These are phyloP conservation scores for Lapara coniferarum DNA, from an alignment of 2,888 invertebrate genomes.

Conservation along the genomic window DNA sequence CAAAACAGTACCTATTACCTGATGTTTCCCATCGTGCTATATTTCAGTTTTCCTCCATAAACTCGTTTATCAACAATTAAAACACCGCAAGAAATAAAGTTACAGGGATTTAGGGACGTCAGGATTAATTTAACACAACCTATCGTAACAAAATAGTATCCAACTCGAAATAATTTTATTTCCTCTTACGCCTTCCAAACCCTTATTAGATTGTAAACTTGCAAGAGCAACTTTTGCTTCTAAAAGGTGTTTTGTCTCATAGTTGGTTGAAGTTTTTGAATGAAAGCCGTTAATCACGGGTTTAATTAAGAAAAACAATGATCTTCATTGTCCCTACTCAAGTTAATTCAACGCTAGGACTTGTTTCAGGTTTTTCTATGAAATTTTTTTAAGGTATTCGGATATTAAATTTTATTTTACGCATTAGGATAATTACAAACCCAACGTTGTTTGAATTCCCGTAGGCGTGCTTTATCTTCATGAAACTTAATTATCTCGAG, in stretches of 20 bases:
- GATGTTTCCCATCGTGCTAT: neutral
- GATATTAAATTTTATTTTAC: neutral
- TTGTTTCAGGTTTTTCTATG: conserved; percentile 26
- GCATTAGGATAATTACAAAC: neutral
- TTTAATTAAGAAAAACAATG: conserved; percentile 32
- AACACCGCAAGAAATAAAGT: neutral
- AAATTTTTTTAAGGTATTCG: neutral
- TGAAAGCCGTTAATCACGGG: conserved; percentile 26
- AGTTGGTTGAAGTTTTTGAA: conserved; percentile 18
- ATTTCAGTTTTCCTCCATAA: neutral
- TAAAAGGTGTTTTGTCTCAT: conserved; percentile 23
- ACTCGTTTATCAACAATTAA: conserved; percentile 15
- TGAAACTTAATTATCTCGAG: neutral
- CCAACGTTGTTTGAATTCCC: neutral
- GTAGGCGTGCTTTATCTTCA: neutral
- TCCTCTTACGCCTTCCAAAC: conserved; percentile 8
- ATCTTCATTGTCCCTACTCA: conserved; percentile 23
- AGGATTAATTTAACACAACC: conserved; percentile 6
- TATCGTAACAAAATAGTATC: neutral
- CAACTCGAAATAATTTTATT: conserved; percentile 23
- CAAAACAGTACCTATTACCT: no score
- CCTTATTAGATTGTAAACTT: conserved; percentile 20
- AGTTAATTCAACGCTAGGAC: conserved; percentile 31
- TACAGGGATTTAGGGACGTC: neutral
- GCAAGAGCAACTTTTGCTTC: conserved; percentile 25